phyloP scores from a whole-genome alignment of 2,797 vertebrate species.

The Helostoma temminkii region DNA sequence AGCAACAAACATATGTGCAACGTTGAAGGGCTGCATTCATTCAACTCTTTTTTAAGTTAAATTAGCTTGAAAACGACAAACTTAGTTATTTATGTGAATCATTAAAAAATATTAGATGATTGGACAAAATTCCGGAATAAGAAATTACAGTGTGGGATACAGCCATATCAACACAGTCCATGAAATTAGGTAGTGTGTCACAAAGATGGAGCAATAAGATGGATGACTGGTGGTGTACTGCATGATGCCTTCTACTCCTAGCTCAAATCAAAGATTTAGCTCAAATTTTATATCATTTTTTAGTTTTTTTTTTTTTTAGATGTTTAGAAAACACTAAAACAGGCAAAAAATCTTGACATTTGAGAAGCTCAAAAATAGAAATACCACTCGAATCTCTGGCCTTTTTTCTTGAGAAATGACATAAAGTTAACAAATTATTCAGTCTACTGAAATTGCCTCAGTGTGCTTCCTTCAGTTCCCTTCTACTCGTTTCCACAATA shows the following conservation, averaged over 20 bases:
- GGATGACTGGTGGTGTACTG: slow-evolving; percentile 25
- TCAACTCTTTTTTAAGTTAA: too few species aligned
- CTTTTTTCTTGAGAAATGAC: neutral
- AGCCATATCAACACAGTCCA: slow-evolving; percentile 53
- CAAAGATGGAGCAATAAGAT: slow-evolving; percentile 40
- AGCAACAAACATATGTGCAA: slow-evolving; percentile 34
- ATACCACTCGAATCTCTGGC: neutral
- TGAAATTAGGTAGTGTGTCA: slow-evolving; percentile 52
- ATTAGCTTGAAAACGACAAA: too few species aligned
- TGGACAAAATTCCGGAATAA: too few species aligned
- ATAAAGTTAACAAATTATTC: neutral
- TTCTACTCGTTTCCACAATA: neutral
- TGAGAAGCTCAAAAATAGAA: neutral
- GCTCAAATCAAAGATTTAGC: too few species aligned
- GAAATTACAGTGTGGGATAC: too few species aligned
- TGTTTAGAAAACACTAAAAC: too few species aligned
- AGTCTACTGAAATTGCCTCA: neutral
- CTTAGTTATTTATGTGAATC: too few species aligned
- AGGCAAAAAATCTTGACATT: neutral
- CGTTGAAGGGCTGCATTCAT: too few species aligned
- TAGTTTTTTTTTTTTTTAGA: too few species aligned
- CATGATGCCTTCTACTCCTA: too few species aligned
- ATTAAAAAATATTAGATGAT: too few species aligned
- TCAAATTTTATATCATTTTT: too few species aligned
- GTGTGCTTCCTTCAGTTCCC: neutral